phyloP scores from a whole-genome alignment of 1,140 invertebrate genomes.

The Dolichoris vasculosae region DNA sequence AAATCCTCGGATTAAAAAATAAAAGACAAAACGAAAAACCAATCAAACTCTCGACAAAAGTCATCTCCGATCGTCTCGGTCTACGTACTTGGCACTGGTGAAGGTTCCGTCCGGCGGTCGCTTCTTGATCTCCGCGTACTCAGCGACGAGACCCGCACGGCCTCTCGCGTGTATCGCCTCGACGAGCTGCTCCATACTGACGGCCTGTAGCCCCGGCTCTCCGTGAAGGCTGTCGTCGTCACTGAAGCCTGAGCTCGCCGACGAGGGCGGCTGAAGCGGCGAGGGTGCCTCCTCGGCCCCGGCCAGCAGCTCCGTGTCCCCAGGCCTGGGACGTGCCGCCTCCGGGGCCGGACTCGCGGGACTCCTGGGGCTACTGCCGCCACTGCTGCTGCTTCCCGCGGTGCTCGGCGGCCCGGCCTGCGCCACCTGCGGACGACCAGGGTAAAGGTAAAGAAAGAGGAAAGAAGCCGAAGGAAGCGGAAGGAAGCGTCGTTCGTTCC shows the following conservation, averaged over 20 bases:
- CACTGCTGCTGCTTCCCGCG: slow-evolving; percentile 51
- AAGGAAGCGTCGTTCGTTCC: too few species aligned
- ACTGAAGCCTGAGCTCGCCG: slow-evolving; percentile 88
- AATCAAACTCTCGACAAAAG: not conserved
- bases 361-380: slow-evolving; percentile 59
- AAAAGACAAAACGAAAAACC: not conserved
- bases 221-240: slow-evolving; percentile 90
- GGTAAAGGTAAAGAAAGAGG: too few species aligned
- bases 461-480: too few species aligned
- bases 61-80: too few species aligned
- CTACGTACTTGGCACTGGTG: slow-evolving; percentile 79
- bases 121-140: slow-evolving; percentile 90
- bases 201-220: slow-evolving; percentile 76
- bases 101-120: slow-evolving; percentile 90
- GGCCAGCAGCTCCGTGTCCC: slow-evolving; percentile 40
- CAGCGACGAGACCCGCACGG: slow-evolving; percentile 84
- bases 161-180: slow-evolving; percentile 84
- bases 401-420: not conserved
- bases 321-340: not conserved
- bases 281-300: slow-evolving; percentile 73
- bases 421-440: not conserved
- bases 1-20: not conserved
- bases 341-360: not conserved
- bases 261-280: slow-evolving; percentile 82
- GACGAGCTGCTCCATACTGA: slow-evolving; percentile 85